Evolutionary conservation across 35 echinoderm and acorn worm species (phyloP).

Genomic region (Acanthaster planci): DNA sequence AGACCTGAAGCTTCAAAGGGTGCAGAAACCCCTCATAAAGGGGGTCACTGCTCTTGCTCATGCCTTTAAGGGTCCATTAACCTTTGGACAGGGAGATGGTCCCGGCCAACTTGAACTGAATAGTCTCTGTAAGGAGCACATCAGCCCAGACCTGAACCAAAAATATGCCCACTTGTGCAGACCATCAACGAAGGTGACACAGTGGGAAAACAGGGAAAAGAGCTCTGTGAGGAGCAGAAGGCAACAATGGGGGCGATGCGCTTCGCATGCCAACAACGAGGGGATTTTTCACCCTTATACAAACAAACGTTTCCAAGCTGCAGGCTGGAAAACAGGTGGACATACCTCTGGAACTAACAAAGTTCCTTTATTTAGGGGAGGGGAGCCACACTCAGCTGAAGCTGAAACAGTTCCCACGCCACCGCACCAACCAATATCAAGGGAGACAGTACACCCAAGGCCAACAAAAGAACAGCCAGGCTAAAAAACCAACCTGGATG

Average conservation of each 20-base stretch:
- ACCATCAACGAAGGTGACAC: slow-evolving; percentile 22
- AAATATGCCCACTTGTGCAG: no score
- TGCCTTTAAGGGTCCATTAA: neutral
- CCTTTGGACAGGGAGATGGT: slow-evolving; percentile 30
- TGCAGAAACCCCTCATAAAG: no score
- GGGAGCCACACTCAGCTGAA: no score
- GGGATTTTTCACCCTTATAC: neutral
- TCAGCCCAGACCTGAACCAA: slow-evolving; percentile 47
- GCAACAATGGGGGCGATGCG: slow-evolving; percentile 27
- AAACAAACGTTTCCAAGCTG: no score
- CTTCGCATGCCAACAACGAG: neutral
- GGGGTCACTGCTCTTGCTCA: slow-evolving; percentile 32
- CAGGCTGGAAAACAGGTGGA: no score
- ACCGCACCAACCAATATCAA: no score
- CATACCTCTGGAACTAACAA: no score
- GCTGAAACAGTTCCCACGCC: no score
- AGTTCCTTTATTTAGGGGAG: neutral
- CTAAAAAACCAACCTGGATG: no score
- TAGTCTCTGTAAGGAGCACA: slow-evolving; percentile 38
- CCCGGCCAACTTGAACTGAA: slow-evolving; percentile 44
- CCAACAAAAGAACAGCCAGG: no score
- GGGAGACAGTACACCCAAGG: no score
- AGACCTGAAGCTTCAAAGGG: no score
- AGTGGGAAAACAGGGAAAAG: slow-evolving; percentile 54
- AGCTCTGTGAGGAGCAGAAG: slow-evolving; percentile 50